Conservation (phyloP, 2,888 invertebrate genomes). For the Coelogynopora nodosa region DNA sequence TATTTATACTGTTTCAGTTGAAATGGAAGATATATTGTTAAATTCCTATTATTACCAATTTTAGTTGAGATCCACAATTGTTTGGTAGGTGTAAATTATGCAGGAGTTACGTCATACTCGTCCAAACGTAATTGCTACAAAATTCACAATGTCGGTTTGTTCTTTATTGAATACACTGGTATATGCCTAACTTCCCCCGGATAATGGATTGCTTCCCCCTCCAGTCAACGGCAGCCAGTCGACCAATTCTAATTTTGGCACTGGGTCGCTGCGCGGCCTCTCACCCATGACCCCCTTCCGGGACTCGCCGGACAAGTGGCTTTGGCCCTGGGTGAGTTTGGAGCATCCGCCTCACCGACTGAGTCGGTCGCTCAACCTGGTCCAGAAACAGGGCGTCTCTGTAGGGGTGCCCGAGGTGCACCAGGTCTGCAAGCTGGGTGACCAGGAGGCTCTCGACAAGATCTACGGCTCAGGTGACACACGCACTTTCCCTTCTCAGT, state of each 20-base stretch:
- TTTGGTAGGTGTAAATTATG: too few species aligned
- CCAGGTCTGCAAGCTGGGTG: slow-evolving; percentile 27
- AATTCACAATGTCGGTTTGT: too few species aligned
- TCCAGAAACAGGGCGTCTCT: not conserved
- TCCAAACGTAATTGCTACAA: too few species aligned
- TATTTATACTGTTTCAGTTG: too few species aligned
- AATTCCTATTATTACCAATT: too few species aligned
- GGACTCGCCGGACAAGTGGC: slow-evolving; percentile 49
- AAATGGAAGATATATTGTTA: too few species aligned
- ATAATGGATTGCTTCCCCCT: slow-evolving; percentile 37
- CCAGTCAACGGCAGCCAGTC: slow-evolving; percentile 35
- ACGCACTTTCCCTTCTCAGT: too few species aligned
- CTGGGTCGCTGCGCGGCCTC: slow-evolving; percentile 55
- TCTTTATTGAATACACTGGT: too few species aligned
- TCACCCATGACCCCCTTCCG: slow-evolving; percentile 61
- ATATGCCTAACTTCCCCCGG: too few species aligned
- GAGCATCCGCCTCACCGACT: not conserved
- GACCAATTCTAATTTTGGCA: not conserved
- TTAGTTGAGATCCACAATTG: too few species aligned
- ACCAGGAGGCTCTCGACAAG: not conserved
- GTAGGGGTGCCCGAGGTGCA: not conserved
- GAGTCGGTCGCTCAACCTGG: not conserved
- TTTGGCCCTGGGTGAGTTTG: not conserved
- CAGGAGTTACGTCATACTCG: too few species aligned
- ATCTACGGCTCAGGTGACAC: not conserved